These are phyloP conservation scores for Oryzaephilus surinamensis DNA, from an alignment of 1,140 invertebrate species.

Conservation along the genomic window DNA sequence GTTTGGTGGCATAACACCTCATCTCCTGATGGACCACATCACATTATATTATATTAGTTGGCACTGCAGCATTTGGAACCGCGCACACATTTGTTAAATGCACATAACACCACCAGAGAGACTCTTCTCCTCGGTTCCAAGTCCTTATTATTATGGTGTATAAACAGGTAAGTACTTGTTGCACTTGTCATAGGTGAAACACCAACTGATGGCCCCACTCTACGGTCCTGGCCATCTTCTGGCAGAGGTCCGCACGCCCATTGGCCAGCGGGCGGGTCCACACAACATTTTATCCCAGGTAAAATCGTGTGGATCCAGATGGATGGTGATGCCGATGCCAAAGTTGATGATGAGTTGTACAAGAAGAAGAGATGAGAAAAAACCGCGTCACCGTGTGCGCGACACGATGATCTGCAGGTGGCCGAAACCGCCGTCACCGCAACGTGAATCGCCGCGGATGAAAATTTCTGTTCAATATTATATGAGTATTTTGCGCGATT, in stretches of 20 bases:
- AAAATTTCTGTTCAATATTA: too few relatives aligned
- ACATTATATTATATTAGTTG: neutral
- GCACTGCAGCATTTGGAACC: neutral
- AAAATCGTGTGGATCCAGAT: too few relatives aligned
- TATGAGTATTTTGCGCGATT: too few relatives aligned
- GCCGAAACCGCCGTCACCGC: too few relatives aligned
- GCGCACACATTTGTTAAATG: neutral
- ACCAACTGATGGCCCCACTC: conserved; percentile 30
- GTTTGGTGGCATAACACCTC: conserved; percentile 27
- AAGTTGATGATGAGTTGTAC: too few relatives aligned
- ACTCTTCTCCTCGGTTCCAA: conserved; percentile 1
- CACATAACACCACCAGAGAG: conserved; percentile 12
- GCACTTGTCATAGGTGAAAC: conserved; percentile 32
- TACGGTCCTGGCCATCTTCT: conserved; percentile 31
- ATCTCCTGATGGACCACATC: conserved; percentile 28
- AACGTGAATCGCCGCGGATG: too few relatives aligned
- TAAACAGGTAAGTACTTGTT: conserved; percentile 22
- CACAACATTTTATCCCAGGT: too few relatives aligned
- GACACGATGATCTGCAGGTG: too few relatives aligned
- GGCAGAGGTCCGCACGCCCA: conserved; percentile 19
- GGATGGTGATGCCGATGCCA: too few relatives aligned
- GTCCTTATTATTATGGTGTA: conserved; percentile 3
- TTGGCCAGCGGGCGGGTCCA: conserved; percentile 33
- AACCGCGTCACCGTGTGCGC: too few relatives aligned
- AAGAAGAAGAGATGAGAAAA: too few relatives aligned